Percentiles rank a stretch among this genome's conserved stretches.
phyloP scores from a whole-genome alignment of 2,797 vertebrate genomes.

The Tangara arthus region DNA sequence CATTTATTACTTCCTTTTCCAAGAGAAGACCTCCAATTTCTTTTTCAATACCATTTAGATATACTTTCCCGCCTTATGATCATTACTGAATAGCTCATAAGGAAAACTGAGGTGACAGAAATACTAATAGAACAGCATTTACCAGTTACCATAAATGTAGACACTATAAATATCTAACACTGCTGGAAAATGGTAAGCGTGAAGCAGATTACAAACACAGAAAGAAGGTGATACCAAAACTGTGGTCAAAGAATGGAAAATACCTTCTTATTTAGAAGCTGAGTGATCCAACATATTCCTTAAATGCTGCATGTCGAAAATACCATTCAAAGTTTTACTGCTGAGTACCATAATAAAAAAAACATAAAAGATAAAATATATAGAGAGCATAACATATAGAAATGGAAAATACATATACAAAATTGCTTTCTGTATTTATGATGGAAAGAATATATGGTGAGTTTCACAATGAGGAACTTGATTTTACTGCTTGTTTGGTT shows the following conservation, averaged over 20 bases:
- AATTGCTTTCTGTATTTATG: neutral
- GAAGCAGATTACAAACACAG: neutral
- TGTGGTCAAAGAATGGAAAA: neutral
- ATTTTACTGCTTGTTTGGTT: neutral
- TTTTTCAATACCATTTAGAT: neutral
- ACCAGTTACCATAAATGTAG: neutral
- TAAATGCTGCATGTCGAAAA: neutral
- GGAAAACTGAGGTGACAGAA: neutral
- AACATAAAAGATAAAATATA: neutral
- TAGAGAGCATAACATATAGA: neutral
- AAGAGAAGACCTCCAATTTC: neutral
- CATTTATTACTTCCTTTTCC: neutral
- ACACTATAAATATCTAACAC: neutral
- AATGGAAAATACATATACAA: neutral
- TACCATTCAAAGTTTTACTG: neutral
- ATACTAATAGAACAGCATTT: neutral
- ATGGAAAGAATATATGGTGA: neutral
- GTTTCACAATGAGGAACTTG: neutral
- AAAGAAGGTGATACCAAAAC: neutral
- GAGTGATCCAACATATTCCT: neutral
- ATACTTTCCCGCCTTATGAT: neutral
- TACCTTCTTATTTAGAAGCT: rapidly evolving
- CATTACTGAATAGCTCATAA: neutral
- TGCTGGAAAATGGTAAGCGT: neutral
- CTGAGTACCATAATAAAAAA: neutral